Evolutionary conservation across 2,888 invertebrate genomes (phyloP).

Genomic region (Harpalus rubripes): DNA sequence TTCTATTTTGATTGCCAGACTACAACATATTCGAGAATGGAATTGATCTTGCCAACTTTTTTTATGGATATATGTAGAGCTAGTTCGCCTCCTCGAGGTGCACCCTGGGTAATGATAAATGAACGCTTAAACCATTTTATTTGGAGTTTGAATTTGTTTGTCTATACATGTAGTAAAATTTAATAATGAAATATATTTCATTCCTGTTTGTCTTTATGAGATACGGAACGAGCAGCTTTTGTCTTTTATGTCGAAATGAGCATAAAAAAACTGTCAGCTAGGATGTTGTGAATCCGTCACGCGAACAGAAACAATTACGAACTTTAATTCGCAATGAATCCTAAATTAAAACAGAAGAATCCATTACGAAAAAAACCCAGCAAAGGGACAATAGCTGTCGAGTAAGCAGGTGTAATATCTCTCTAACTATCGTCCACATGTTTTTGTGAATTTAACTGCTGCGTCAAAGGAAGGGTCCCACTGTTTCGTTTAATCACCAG

Average conservation of each 20-base stretch:
- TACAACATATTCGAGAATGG: too few relatives aligned
- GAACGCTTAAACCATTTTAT: too few relatives aligned
- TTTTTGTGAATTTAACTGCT: conserved; percentile 50
- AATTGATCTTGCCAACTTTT: too few relatives aligned
- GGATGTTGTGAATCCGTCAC: conserved; percentile 44
- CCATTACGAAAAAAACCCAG: conserved; percentile 37
- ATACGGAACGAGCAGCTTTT: conserved; percentile 30
- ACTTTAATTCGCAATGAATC: conserved; percentile 51
- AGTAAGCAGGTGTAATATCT: conserved; percentile 29
- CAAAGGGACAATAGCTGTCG: conserved; percentile 27
- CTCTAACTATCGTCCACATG: conserved; percentile 30
- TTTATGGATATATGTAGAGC: too few relatives aligned
- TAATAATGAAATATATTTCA: conserved; percentile 35
- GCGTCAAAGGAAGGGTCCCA: conserved; percentile 36
- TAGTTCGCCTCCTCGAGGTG: too few relatives aligned
- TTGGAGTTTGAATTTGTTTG: not conserved
- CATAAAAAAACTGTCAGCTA: conserved; percentile 38
- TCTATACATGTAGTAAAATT: not conserved
- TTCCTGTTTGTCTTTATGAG: conserved; percentile 42
- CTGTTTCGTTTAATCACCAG: conserved; percentile 47
- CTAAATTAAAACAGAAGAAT: conserved; percentile 48
- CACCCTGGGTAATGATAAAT: too few relatives aligned
- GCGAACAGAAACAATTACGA: conserved; percentile 41
- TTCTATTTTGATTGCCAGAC: too few relatives aligned
- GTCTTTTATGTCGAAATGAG: conserved; percentile 36